phyloP scores from a whole-genome alignment of 2,797 vertebrate species.

The Amblyraja radiata region DNA sequence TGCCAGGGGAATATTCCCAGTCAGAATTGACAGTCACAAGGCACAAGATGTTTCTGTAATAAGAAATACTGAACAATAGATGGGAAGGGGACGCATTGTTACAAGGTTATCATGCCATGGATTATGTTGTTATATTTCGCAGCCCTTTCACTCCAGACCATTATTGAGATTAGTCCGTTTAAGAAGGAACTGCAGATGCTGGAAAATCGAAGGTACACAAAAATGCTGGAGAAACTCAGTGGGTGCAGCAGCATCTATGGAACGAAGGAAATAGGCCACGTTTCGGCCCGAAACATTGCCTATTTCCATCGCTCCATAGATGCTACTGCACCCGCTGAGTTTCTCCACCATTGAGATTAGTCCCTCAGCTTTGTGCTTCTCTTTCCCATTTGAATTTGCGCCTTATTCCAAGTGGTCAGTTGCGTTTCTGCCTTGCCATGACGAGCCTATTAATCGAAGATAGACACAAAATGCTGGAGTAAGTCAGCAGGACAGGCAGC shows the following conservation, averaged over 20 bases:
- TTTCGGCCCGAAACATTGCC: too few species aligned
- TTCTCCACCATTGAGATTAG: not conserved
- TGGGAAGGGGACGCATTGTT: conserved; percentile 7
- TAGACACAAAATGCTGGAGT: too few species aligned
- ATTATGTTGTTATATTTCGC: not conserved
- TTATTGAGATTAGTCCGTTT: not conserved
- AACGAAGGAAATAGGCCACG: too few species aligned
- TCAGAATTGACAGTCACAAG: conserved; percentile 25
- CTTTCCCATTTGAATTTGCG: not conserved
- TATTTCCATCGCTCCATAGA: too few species aligned
- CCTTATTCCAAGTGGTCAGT: not conserved
- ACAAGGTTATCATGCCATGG: not conserved
- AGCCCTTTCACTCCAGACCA: not conserved
- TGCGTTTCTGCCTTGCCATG: not conserved
- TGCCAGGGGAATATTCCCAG: conserved; percentile 18
- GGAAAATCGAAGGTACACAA: too few species aligned
- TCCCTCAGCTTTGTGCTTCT: not conserved
- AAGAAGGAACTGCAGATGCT: too few species aligned
- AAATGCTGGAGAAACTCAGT: too few species aligned
- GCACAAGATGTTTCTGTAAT: conserved; percentile 26
- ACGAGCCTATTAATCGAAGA: too few species aligned
- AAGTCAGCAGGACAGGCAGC: too few species aligned
- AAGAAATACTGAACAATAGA: conserved; percentile 27
- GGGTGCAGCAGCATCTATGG: too few species aligned
- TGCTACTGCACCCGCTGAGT: too few species aligned